A percentile compares a stretch with the other conserved stretches of the same genome.
phyloP scores from a whole-genome alignment of 1,140 invertebrate species.

The Drosophila orena region DNA sequence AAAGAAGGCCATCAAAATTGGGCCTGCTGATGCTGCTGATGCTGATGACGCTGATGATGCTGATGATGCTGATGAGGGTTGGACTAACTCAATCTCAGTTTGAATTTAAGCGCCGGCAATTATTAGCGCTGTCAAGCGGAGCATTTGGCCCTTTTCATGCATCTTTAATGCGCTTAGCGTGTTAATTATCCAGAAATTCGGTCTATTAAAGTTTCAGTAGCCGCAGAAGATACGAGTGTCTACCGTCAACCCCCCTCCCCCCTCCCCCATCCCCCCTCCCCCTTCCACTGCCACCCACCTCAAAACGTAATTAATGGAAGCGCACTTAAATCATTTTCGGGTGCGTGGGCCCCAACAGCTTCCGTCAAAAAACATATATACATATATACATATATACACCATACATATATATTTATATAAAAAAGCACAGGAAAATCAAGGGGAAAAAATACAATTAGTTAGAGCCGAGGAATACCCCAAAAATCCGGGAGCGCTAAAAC shows the following conservation, averaged over 20 bases:
- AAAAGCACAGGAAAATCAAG: constrained; percentile 24
- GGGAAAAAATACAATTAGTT: constrained; percentile 78
- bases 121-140: constrained; percentile 48
- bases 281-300: too few species aligned
- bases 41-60: too few species aligned
- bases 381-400: too few species aligned
- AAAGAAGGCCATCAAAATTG: constrained; percentile 26
- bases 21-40: constrained; percentile 13
- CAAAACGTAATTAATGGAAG: constrained; percentile 79
- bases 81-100: constrained; percentile 68
- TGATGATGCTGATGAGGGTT: constrained; percentile 42
- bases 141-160: constrained; percentile 55
- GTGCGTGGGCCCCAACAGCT: constrained; percentile 63
- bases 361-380: constrained; percentile 5
- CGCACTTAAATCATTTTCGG: constrained; percentile 81
- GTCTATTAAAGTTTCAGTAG: constrained; percentile 78
- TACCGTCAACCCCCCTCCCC: constrained; percentile 14
- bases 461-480: constrained; percentile 51
- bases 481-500: constrained; percentile 73
- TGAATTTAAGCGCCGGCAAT: constrained; percentile 74
- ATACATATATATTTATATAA: background rate
- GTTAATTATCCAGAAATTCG: constrained; percentile 82
- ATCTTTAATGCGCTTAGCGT: constrained; percentile 75
- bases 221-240: constrained; percentile 25
- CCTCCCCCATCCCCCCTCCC: constrained; percentile 12